Conservation (phyloP, 1,140 invertebrate species). For the Eufriesea mexicana region DNA sequence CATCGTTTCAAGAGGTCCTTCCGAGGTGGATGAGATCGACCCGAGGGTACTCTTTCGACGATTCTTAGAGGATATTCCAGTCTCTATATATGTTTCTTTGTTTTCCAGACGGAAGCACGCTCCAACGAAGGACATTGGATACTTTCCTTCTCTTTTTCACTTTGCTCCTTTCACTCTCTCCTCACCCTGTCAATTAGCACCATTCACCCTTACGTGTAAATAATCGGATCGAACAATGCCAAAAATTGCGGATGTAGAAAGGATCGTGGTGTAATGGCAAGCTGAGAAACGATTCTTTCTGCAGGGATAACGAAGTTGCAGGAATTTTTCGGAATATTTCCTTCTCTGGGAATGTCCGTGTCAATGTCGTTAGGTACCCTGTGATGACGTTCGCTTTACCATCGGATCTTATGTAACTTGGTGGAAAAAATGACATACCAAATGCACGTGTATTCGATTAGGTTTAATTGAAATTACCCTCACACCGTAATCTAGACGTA, state of each 20-base stretch:
- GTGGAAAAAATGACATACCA: neutral
- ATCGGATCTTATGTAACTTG: constrained; percentile 12
- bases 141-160: neutral
- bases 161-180: too few species aligned
- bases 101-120: too few species aligned
- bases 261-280: neutral
- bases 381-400: constrained; percentile 9
- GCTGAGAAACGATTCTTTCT: neutral
- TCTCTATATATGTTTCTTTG: neutral
- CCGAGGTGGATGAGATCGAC: neutral
- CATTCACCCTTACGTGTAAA: neutral
- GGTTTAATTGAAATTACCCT: neutral
- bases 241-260: neutral
- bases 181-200: neutral
- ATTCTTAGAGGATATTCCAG: neutral
- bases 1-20: neutral
- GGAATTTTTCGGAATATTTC: neutral
- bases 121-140: neutral
- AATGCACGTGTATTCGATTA: constrained; percentile 17
- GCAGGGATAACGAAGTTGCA: neutral
- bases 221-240: neutral
- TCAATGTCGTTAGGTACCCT: constrained; percentile 19
- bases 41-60: neutral
- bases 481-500: constrained; percentile 32
- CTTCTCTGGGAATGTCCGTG: neutral